Evolutionary conservation across 2,113 vertebrate species (phyloP).

Genomic region (Chelonoidis abingdonii): DNA sequence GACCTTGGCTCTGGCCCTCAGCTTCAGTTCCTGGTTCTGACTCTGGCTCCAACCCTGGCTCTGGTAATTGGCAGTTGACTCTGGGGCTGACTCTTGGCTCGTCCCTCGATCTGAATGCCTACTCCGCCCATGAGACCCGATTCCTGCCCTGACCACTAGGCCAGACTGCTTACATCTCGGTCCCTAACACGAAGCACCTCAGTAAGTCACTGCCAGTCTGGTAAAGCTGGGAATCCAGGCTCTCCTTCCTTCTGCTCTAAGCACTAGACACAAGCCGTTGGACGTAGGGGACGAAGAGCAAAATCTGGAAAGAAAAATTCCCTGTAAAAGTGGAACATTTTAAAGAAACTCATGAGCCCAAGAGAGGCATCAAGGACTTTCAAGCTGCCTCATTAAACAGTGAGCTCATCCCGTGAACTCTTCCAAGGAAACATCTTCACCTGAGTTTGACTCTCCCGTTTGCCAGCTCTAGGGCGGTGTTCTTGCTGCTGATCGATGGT

Average conservation of each 20-base stretch:
- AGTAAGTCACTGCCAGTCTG: not conserved
- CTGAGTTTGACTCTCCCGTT: not conserved
- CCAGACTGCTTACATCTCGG: not conserved
- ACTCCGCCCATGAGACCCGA: not conserved
- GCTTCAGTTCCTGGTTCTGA: not conserved
- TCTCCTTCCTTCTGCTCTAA: not conserved
- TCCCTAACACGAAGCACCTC: not conserved
- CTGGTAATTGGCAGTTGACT: no score
- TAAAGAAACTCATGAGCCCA: not conserved
- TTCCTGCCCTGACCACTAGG: not conserved
- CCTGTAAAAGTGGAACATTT: not conserved
- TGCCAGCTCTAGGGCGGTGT: not conserved
- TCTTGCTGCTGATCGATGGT: conserved; percentile 8
- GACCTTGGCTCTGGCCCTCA: not conserved
- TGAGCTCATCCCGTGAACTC: not conserved
- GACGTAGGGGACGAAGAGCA: not conserved
- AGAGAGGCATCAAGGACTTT: not conserved
- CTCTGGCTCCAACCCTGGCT: not conserved
- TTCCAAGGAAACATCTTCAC: not conserved
- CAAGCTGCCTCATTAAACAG: not conserved
- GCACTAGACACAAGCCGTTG: not conserved
- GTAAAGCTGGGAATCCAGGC: not conserved
- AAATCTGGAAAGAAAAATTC: not conserved
- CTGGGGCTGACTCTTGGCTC: not conserved
- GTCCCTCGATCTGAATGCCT: no score